Evolutionary conservation across 2,888 invertebrate species (phyloP).

Genomic region (Lacanobia oleracea): DNA sequence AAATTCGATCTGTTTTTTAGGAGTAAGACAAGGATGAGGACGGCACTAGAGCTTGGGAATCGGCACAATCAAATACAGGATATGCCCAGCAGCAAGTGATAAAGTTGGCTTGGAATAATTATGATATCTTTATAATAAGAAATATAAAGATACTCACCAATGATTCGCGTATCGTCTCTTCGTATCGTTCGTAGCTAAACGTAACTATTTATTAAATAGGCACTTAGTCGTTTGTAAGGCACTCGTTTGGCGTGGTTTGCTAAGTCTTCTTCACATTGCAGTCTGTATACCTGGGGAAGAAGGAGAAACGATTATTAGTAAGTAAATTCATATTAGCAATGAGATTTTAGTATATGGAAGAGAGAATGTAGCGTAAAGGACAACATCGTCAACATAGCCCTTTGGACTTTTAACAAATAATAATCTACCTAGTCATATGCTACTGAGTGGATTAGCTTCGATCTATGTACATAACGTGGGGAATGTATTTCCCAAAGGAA

Average conservation of each 20-base stretch:
- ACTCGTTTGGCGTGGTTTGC: conserved; percentile 77
- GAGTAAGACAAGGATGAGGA: no score
- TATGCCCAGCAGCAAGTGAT: no score
- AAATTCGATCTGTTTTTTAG: no score
- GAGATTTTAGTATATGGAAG: no score
- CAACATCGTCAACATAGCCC: background rate
- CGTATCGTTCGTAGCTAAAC: conserved; percentile 73
- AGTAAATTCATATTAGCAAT: background rate
- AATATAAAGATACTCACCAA: conserved; percentile 63
- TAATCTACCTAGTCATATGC: background rate
- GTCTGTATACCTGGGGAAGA: conserved; percentile 79
- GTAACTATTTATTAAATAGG: conserved; percentile 72
- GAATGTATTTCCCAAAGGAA: no score
- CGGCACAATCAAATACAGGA: no score
- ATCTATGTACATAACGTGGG: no score
- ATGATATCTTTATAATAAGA: background rate
- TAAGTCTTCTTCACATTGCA: conserved; percentile 80
- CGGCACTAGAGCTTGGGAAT: no score
- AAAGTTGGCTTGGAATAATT: no score
- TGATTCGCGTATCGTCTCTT: conserved; percentile 70
- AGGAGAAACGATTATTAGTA: conserved; percentile 32
- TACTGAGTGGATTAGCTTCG: background rate
- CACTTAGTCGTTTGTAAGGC: conserved; percentile 79
- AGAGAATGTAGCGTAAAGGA: no score
- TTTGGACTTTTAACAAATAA: background rate